Evolutionary conservation across 2,797 vertebrate genomes (phyloP), one percentile per base, ranked within the genome.

Genomic region (Semotilus atromaculatus): DNA sequence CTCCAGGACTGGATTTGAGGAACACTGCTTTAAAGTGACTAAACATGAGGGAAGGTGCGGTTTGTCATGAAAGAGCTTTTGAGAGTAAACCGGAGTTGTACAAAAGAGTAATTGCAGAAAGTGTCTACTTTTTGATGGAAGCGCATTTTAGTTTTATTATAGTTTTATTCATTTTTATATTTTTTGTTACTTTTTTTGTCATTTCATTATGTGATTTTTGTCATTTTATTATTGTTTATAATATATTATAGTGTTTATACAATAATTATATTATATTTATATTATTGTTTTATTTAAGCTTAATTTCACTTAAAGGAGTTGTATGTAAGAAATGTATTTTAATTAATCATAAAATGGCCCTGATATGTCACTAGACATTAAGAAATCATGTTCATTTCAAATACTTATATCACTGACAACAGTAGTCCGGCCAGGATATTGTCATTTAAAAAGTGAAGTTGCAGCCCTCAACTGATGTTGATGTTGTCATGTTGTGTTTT

Each of bases 121-220:
- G 29, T 48, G 16, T 74, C 48, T 21, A 31, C 26, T 34, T 66
- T 66, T 73, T 31, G 31, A 48, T 31, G 0, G 16, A 73, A 31
- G 26, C 4, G 19, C 1, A 13, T 40, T 38, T 68, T 29, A 26
- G n/a, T 14, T 60, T 14, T 29, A 26, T 13, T 60, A 6, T 48
- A 16, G 45, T 48, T 48, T 45, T 48, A 16, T 26, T 60, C 5
- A 26, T 26, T 26, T 60, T 5, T 11, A 58, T 5, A 13, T 60
- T 4, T 60, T 26, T 60, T 0, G 9, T 26, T 14, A 0, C 1
- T n/a, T 58, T 58, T 58, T 1, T 58, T 0, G 23, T 58, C 5
- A 26, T 29, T 62, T 62, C 10, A 60, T 13, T 26, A 14, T 45
- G 23, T 26, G 10, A 10, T 58, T 26, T 60, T 60, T 10, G n/a